Evolutionary conservation across 2,797 vertebrate genomes (phyloP).

Genomic region (Sebastiscus tertius): DNA sequence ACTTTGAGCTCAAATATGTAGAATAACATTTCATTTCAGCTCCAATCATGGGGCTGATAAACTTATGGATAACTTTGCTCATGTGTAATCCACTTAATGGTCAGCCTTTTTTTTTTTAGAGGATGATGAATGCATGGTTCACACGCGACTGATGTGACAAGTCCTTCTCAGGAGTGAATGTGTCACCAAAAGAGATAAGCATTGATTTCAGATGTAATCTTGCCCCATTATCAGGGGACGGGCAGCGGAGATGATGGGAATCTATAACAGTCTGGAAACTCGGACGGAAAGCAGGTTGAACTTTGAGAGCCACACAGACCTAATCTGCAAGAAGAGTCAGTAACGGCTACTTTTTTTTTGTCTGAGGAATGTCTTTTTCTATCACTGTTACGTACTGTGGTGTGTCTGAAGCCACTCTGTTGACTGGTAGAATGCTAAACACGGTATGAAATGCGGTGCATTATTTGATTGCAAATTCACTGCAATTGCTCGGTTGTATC

Average conservation of each 20-base stretch:
- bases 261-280: conserved; percentile 15
- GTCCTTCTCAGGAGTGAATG: conserved; percentile 11
- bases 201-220: conserved; percentile 58
- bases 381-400: neutral
- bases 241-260: conserved; percentile 9
- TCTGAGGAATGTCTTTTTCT: conserved; percentile 14
- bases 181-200: conserved; percentile 35
- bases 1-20: neutral
- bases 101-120: neutral
- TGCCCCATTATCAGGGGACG: neutral
- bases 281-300: neutral
- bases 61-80: neutral
- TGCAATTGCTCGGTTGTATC: neutral
- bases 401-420: neutral
- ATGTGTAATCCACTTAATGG: neutral
- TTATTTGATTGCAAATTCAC: neutral
- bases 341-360: neutral
- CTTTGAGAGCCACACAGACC: neutral
- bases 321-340: neutral
- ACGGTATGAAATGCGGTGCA: neutral
- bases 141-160: conserved; percentile 13
- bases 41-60: neutral
- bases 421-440: neutral
- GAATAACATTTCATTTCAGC: neutral
- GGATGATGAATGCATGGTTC: neutral